Base-by-base conservation (phyloP, 2,113 vertebrate species). In the Uria aalge region DNA sequence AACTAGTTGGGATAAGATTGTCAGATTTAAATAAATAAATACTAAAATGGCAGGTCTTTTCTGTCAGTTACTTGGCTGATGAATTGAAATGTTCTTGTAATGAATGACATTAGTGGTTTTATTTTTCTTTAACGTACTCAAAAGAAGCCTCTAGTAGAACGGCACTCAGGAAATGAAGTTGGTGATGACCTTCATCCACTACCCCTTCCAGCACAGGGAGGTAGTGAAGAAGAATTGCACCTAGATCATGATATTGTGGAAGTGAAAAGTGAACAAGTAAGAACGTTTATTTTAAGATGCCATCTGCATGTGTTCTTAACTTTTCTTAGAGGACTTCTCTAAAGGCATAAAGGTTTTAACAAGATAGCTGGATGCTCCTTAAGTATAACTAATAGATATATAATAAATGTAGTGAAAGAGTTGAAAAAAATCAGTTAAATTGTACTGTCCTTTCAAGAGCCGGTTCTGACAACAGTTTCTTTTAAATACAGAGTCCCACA, bases 61-160 rank as follows among this genome's bases (percentile, higher is more conserved):
- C 8, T 79, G 5, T 50, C 40, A 43, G 38, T 55, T 92, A 56
- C 8, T 59, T 92, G 19, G 18, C 30, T n/a, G n/a, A 71, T 77
- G 18, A 90, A 83, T 57, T 73, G n/a, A 59, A 86, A 23, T 48
- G 5, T 69, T 92, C 6, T 36, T 86, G 23, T 75, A 48, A 36
- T 2, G 9, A 87, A 41, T 78, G 77, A 41, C 11, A 75, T 8
- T 59, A 74, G 32, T 88, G 40, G 11, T 88, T 29, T n/a, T 36
- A 69, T 66, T 79, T 15, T 47, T 92, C 90, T 92, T 88, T 38
- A 60, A 83, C 15, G 36, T 60, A 15, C 77, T 76, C 48, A 96
- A 55, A 98, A 97, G 86, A 98, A 97, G 83, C 97, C 98, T 34
- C 90, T 98, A 67, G 98, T 99, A 6, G 98, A 98, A 72, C 98